Conservation (phyloP, 2,797 vertebrate genomes). For the Leptoclinus maculatus region DNA sequence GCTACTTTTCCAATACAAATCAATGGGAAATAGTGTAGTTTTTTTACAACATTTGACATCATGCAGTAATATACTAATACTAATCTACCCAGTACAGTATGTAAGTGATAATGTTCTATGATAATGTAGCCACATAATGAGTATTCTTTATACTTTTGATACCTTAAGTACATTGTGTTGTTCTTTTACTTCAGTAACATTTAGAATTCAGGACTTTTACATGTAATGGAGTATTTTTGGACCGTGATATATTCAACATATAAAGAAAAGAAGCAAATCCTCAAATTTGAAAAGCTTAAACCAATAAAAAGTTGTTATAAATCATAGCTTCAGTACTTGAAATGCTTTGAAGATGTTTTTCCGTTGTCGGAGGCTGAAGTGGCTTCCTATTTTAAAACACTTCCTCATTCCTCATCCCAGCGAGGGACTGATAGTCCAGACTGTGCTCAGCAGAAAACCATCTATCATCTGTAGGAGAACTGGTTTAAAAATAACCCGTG, state of each 20-base stretch:
- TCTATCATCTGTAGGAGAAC: not conserved
- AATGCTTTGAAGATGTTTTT: not conserved
- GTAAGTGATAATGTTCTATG: not conserved
- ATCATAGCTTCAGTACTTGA: not conserved
- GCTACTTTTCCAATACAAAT: not conserved
- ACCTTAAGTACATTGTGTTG: not conserved
- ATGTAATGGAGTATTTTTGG: not conserved
- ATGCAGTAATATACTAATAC: not conserved
- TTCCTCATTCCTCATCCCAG: slow-evolving; percentile 11
- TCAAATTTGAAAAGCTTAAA: not conserved
- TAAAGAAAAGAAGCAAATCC: not conserved
- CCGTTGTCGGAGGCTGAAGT: not conserved
- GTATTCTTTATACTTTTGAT: not conserved
- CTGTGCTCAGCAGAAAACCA: not conserved
- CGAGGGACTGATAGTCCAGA: not conserved
- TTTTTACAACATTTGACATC: not conserved
- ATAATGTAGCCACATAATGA: not conserved
- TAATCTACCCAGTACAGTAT: not conserved
- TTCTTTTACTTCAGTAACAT: not conserved
- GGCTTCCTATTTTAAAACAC: slow-evolving; percentile 3
- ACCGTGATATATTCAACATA: not conserved
- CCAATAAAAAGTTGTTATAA: not conserved
- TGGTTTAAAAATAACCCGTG: not conserved
- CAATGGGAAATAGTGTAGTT: not conserved
- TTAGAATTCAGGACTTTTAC: not conserved